Evolutionary conservation across 2,797 vertebrate species (phyloP).

Genomic region (Acanthurus leucopareius): DNA sequence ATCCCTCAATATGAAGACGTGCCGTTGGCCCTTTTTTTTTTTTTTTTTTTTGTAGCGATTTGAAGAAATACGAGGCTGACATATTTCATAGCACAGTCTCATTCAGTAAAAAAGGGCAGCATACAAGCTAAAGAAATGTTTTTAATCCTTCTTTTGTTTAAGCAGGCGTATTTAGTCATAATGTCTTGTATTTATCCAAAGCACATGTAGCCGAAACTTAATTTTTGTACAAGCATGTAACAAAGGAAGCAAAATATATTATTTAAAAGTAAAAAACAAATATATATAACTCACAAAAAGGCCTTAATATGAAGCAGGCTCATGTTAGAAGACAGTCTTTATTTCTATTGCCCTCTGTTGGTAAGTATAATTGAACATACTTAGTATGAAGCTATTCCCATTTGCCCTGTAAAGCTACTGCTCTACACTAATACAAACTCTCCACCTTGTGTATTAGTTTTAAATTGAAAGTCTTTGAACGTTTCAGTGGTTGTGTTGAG

Average conservation of each 20-base stretch:
- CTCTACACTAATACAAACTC: no score
- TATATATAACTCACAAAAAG: not conserved
- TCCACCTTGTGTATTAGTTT: no score
- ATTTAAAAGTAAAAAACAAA: constrained; percentile 1
- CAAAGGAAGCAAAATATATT: constrained; percentile 5
- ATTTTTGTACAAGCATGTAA: not conserved
- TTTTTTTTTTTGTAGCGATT: not conserved
- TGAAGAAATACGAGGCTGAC: constrained; percentile 32
- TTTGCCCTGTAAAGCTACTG: no score
- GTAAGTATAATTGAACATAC: no score
- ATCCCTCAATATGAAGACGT: constrained; percentile 45
- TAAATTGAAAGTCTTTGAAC: no score
- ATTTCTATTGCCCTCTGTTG: no score
- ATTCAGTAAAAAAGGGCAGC: constrained; percentile 6
- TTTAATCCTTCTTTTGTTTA: constrained; percentile 1
- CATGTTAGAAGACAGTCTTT: no score
- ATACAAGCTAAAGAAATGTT: not conserved
- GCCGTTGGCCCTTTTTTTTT: constrained; percentile 12
- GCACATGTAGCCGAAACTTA: not conserved
- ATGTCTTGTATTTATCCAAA: not conserved
- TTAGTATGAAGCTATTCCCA: no score
- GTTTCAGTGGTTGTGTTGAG: no score
- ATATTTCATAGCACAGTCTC: constrained; percentile 9
- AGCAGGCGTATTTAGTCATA: not conserved
- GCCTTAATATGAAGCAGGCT: no score